Evolutionary conservation across 1,140 invertebrate species (phyloP), one percentile per base, ranked within the genome.

Genomic region (Tetramorium simillimum): DNA sequence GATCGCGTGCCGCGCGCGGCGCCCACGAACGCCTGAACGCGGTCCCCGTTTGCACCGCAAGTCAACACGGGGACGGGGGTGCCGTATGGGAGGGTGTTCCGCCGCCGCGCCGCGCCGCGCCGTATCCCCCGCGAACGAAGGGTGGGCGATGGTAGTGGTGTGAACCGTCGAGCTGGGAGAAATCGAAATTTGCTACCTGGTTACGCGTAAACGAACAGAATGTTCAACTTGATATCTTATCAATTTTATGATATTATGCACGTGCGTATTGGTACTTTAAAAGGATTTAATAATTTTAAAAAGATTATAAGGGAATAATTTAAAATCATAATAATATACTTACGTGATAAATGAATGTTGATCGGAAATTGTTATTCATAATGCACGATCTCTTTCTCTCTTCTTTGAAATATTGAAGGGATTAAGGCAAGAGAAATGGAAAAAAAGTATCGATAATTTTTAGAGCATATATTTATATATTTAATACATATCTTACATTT

Each of bases 21-120:
- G 69, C 73, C 62, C 78, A 91, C 81, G 78, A 89, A 88, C 89
- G 92, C 88, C 87, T 91, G 88, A 90, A 88, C 78, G 87, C 81
- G 89, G 49, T 77, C 65, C 72, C 72, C 60, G 43, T 70, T 70
- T 78, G 46, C 70, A 10, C 80, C 60, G 28, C 63, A 14, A 51
- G 63, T 56, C 46, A 51, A 56, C 37, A 33, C 2, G 24, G 33
- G 51, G 46, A 14, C 10, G 63, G 60, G 72, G 82, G 51, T 70
- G 46, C 49, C 18, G 70, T 87, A 58, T 6, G 40, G 51, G 63
- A 53, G 69, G 53, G 67, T 73, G 56, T 73, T 40, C 40, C 60
- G 14, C 12, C 58, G 21, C 75, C 7, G 7, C 43, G 7, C 43
- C 43, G 6, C 10, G 24, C 24, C 0, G 24, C 1, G 80, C 49